Percentiles rank a stretch among this genome's conserved stretches.
Conservation (phyloP, 2,888 invertebrate species). For the Ophioninae sp. region DNA sequence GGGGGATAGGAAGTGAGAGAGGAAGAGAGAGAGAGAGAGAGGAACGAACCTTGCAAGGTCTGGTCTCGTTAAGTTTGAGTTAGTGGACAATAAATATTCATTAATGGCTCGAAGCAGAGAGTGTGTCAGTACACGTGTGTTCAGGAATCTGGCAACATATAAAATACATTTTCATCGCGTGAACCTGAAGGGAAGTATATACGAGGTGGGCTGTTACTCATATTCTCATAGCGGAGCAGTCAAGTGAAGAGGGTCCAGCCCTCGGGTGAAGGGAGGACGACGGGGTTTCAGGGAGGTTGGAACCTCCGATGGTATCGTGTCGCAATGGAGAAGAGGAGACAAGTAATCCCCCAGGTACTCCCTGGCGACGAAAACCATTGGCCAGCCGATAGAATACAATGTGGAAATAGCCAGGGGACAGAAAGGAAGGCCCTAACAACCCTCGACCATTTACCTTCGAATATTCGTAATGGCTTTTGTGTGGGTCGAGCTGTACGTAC, state of each 20-base stretch:
- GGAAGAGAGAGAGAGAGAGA: conserved; percentile 32
- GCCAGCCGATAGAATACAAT: conserved; percentile 7
- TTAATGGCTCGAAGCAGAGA: conserved; percentile 70
- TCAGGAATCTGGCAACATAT: conserved; percentile 18
- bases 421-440: conserved; percentile 25
- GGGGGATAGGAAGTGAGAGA: conserved; percentile 28
- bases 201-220: conserved; percentile 1
- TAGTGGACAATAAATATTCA: conserved; percentile 78
- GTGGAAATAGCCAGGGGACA: conserved; percentile 6
- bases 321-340: conserved; percentile 11
- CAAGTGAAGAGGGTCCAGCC: conserved; percentile 9
- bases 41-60: conserved; percentile 43
- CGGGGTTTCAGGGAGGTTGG: conserved; percentile 16
- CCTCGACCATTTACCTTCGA: conserved; percentile 42
- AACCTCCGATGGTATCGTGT: conserved; percentile 7
- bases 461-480: conserved; percentile 53
- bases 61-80: conserved; percentile 75
- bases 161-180: conserved; percentile 15
- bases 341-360: conserved; percentile 36
- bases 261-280: conserved; percentile 1
- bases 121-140: conserved; percentile 20
- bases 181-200: background rate
- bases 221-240: background rate
- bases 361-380: conserved; percentile 22
- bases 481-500: conserved; percentile 1